Evolutionary conservation across 2,797 vertebrate genomes (phyloP), one percentile per base, ranked within the genome.

Genomic region (Gallinago solitaria): DNA sequence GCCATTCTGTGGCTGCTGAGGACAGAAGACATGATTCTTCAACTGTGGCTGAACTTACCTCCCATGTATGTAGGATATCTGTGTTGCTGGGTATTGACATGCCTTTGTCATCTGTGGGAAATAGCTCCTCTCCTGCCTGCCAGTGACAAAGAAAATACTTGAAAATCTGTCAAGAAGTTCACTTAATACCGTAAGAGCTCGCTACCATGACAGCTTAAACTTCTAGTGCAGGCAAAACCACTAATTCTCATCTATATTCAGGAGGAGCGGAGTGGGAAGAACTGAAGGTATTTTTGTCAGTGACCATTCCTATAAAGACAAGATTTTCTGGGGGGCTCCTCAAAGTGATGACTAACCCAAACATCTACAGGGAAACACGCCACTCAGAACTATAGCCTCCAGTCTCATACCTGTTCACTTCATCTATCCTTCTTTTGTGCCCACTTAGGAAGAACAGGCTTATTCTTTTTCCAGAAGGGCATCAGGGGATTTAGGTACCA

Each of bases 1-100:
- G 54, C 48, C 24, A 24, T 65, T 54, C 67, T 56, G 51, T 54
- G 32, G 4, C 32, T 48, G 45, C 75, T 73, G 87, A 79, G 60
- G n/a, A 60, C 27, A 77, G n/a, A 37, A 47, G 20, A 69, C 33
- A 16, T 4, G 12, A 21, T 47, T 74, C 15, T 86, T 17, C 60
- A n/a, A 10, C 9, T 35, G 2, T 1, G 41, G 28, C 24, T 27
- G 28, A 65, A 88, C 96, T 97, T 97, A 99, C 99, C 98, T 98
- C 98, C 98, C 98, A 99, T 0, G 99, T 99, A 32, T 99, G 98
- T 32, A 99, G 70, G 95, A 99, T 98, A 82, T 95, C 86, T 2
- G 98, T 98, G 70, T 96, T 96, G 95, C 98, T 98, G 50, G 98
- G 41, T 83, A 99, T 86, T 3, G 98, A 48, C 5, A 97, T 91